Conservation (phyloP, 2,797 vertebrate genomes). For the Craterocephalus amniculus region DNA sequence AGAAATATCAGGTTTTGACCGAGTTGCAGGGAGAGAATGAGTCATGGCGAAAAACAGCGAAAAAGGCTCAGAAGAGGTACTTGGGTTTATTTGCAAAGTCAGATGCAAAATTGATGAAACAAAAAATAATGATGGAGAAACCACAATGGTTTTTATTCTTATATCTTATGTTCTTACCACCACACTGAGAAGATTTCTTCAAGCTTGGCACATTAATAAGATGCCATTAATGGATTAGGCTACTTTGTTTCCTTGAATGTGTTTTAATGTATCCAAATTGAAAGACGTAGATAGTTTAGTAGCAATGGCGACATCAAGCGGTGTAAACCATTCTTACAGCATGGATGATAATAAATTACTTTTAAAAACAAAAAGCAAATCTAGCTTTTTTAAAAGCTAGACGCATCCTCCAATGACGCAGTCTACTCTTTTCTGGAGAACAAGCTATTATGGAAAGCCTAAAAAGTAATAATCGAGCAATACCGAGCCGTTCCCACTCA, state of each 20-base stretch:
- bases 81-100: no score
- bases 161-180: background rate
- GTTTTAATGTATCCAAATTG: no score
- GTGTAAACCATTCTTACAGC: background rate
- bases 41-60: background rate
- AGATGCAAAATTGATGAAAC: background rate
- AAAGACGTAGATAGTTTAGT: background rate
- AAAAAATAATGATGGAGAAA: background rate
- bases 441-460: no score
- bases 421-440: no score
- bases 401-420: no score
- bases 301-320: slow-evolving; percentile 8
- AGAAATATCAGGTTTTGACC: background rate
- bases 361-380: no score
- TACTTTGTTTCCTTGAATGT: background rate
- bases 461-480: no score
- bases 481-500: no score
- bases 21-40: slow-evolving; percentile 3
- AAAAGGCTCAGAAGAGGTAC: background rate
- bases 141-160: background rate
- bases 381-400: no score
- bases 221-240: background rate
- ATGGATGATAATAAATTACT: background rate
- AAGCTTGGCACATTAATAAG: background rate
- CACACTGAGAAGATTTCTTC: background rate